Conservation (phyloP, 2,797 vertebrate species). For the Salmo trutta region DNA sequence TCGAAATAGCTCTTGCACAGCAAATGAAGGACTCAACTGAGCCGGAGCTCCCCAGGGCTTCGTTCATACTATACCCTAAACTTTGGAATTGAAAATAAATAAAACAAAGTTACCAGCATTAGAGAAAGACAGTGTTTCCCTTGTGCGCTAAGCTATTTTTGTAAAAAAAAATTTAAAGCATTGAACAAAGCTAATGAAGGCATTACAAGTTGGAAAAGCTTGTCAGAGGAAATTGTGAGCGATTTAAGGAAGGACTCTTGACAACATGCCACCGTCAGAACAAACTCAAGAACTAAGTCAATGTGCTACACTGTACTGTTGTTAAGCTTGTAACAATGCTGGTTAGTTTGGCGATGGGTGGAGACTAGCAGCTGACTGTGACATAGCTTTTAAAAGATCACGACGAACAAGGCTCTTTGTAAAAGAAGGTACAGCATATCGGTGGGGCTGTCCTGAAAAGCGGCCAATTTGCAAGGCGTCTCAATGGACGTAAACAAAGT, state of each 20-base stretch:
- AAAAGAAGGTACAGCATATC: not conserved
- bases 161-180: not conserved
- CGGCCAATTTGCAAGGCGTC: conserved; percentile 1
- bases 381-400: conserved; percentile 4
- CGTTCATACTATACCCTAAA: not conserved
- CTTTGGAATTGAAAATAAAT: no score
- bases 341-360: not conserved
- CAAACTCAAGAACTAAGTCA: not conserved
- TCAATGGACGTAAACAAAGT: not conserved
- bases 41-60: not conserved
- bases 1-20: conserved; percentile 69
- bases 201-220: not conserved
- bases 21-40: conserved; percentile 50
- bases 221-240: not conserved
- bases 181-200: conserved; percentile 1
- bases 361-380: not conserved
- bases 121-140: not conserved
- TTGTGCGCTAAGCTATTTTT: not conserved
- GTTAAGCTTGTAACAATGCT: not conserved
- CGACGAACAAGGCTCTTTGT: not conserved
- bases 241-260: not conserved
- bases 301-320: not conserved
- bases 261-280: not conserved
- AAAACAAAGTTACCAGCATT: not conserved
- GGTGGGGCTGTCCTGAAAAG: not conserved